phyloP scores from a whole-genome alignment of 1,140 invertebrate genomes.

The Polypedilum pembai region DNA sequence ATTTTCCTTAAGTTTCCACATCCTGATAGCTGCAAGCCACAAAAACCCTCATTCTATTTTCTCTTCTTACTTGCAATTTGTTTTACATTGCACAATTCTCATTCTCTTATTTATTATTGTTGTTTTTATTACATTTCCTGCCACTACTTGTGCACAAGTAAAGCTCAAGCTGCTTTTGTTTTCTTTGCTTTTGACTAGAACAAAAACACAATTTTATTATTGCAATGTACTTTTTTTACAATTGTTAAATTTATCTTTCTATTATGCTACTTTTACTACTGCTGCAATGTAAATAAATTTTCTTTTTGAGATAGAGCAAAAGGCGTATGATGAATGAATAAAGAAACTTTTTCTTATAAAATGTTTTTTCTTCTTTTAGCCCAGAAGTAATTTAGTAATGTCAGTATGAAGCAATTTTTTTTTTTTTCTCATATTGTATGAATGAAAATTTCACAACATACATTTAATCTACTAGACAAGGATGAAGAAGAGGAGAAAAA shows the following conservation, averaged over 20 bases:
- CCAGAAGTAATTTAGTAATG: slow-evolving; percentile 18
- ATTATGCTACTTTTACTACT: neutral
- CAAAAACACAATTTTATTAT: slow-evolving; percentile 5
- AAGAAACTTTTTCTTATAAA: neutral
- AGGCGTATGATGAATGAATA: too few relatives aligned
- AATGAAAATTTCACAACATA: too few relatives aligned
- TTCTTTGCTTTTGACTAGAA: neutral
- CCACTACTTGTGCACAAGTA: neutral
- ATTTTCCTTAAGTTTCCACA: too few relatives aligned
- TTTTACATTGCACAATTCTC: neutral
- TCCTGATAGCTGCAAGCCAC: neutral
- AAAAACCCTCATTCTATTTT: neutral
- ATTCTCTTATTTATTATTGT: slow-evolving; percentile 6
- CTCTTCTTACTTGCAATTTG: neutral
- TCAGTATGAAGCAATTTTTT: neutral
- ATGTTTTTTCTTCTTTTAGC: neutral
- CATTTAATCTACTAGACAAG: neutral
- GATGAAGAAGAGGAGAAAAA: neutral
- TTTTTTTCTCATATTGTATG: neutral
- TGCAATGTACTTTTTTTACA: neutral
- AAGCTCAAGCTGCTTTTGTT: neutral
- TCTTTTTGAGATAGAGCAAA: too few relatives aligned
- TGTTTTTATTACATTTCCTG: slow-evolving; percentile 3
- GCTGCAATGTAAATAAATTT: neutral
- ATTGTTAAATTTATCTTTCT: neutral